Percentiles rank a stretch among this genome's conserved stretches.
Evolutionary conservation across 2,113 vertebrate genomes (phyloP).

Genomic region (Polyodon spathula): DNA sequence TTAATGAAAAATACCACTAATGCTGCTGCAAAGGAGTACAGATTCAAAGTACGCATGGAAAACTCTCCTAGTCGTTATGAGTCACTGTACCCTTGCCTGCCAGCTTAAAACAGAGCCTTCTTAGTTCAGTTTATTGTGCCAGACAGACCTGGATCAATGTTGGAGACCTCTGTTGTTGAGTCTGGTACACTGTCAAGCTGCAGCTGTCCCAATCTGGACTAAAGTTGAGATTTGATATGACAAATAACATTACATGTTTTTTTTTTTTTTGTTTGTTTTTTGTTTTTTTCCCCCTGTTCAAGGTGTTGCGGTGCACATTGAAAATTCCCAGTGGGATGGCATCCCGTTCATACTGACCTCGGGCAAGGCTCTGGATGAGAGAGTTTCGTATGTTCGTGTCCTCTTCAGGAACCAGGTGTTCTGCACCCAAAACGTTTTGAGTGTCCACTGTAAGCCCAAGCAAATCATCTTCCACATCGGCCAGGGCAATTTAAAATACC

Average conservation of each 20-base stretch:
- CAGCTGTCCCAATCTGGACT: too few relatives aligned
- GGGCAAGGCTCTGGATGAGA: conserved; percentile 83
- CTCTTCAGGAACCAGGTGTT: conserved; percentile 75
- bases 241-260: background rate
- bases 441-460: conserved; percentile 65
- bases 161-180: too few relatives aligned
- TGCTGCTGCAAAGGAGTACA: conserved; percentile 23
- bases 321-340: conserved; percentile 70
- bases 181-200: too few relatives aligned
- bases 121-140: background rate
- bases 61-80: conserved; percentile 4
- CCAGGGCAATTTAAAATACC: conserved; percentile 60
- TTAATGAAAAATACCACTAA: too few relatives aligned
- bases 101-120: background rate
- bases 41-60: background rate
- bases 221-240: background rate
- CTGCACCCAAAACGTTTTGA: conserved; percentile 56
- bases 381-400: conserved; percentile 74
- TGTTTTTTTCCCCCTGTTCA: conserved; percentile 27
- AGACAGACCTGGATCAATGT: background rate
- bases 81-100: background rate
- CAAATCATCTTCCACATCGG: conserved; percentile 84
- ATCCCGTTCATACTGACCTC: conserved; percentile 79
- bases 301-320: conserved; percentile 67
- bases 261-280: too few relatives aligned